phyloP scores from a whole-genome alignment of 2,113 vertebrate species.

The Benitochromis conjunctus region DNA sequence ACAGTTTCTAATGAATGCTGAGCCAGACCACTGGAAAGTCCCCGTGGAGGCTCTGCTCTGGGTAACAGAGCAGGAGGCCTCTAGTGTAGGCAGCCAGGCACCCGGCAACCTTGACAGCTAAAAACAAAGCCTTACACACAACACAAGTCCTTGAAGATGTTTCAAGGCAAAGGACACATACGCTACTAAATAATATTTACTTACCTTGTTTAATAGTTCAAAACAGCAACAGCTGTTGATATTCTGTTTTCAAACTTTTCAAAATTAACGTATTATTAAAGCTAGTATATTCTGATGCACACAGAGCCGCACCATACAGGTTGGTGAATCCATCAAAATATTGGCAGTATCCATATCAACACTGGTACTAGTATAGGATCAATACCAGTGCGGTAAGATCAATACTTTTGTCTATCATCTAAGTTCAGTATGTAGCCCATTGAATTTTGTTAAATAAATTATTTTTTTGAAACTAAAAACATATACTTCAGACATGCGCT shows the following conservation, averaged over 20 bases:
- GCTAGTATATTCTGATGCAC: not conserved
- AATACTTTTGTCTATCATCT: not conserved
- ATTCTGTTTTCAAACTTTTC: not conserved
- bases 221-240: not conserved
- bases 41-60: conserved; percentile 29
- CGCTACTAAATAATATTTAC: not conserved
- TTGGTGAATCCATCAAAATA: not conserved
- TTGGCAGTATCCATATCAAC: not conserved
- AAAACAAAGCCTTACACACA: not conserved
- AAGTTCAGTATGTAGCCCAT: not conserved
- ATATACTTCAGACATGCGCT: not conserved
- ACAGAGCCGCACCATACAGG: too few species aligned
- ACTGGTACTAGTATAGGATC: not conserved
- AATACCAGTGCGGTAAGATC: not conserved
- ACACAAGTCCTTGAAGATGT: not conserved
- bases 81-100: conserved; percentile 4
- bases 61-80: conserved; percentile 33
- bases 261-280: not conserved
- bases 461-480: not conserved
- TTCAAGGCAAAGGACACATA: not conserved
- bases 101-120: not conserved
- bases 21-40: conserved; percentile 43
- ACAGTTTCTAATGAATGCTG: conserved; percentile 29
- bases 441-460: not conserved
- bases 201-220: not conserved